Base-by-base conservation (phyloP, 2,888 invertebrate genomes). In the Ormia ochracea region DNA sequence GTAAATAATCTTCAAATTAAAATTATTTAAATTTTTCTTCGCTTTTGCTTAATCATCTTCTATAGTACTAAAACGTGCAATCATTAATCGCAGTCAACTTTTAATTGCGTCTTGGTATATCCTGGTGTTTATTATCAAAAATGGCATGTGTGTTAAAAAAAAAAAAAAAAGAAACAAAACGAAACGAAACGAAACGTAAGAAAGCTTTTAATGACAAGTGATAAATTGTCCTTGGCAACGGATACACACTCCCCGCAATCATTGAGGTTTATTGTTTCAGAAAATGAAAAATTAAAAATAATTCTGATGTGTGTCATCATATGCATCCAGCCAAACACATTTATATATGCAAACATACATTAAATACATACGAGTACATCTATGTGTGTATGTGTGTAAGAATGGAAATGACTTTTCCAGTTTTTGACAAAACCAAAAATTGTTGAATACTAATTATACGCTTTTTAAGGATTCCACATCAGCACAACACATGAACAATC, bases 381-480 rank as follows among this genome's bases (percentile, higher is more conserved):
- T n/a, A n/a, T n/a, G 41, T 17, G 23, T 48, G 52, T 38, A 21
- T 23, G 54, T 43, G 14, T 19, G 10, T 23, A 14, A 10, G 26
- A 54, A 59, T 73, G 61, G 23, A 76, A 72, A 68, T 73, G 72
- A 76, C 76, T 76, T 68, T 56, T 41, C n/a, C 66, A 14, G 14
- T 56, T 63, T 56, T 56, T 54, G n/a, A 10, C 26, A 48, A 56
- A 76, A 76, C 58, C 61, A 73, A 76, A 77, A 80, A 80, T 66
- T 76, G 80, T 76, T 80, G 76, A 76, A 73, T 73, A 72, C 66
- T 80, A 80, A 80, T 80, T 80, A 80, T 76, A 80, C 66, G 76
- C 80, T 68, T 80, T 80, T 80, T 76, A 72, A 73, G 52, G 48
- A 68, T 65, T 43, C 38, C 65, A 28, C 52, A 52, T 52, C 26